Conservation (phyloP, 2,888 invertebrate genomes). For the Allygus modestus region DNA sequence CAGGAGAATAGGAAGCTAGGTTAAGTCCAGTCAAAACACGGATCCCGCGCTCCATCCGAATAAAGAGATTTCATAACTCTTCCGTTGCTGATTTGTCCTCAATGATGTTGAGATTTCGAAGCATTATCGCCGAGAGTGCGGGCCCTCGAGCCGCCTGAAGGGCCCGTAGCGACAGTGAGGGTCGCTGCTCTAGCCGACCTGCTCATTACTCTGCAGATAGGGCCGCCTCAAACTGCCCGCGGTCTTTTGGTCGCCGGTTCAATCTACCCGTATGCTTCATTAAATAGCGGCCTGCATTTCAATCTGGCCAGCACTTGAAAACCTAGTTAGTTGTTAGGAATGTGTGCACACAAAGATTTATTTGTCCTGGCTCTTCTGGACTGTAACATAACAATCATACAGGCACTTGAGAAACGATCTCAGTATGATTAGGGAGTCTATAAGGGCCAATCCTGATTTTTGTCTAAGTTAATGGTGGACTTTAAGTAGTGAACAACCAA, state of each 20-base stretch:
- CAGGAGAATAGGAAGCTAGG: no score
- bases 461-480: no score
- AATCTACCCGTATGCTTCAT: slow-evolving; percentile 29
- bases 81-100: no score
- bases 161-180: neutral
- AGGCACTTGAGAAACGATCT: neutral
- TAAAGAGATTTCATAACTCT: no score
- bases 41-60: no score
- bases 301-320: neutral
- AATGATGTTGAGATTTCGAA: no score
- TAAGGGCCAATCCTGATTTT: no score
- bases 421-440: neutral
- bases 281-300: slow-evolving; percentile 31
- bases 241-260: neutral
- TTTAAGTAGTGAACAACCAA: no score
- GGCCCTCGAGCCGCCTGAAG: neutral
- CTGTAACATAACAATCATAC: neutral
- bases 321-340: neutral
- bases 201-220: slow-evolving; percentile 19
- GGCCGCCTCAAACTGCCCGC: no score
- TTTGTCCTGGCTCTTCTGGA: neutral
- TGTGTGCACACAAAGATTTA: neutral
- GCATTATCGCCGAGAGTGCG: neutral
- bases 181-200: neutral
- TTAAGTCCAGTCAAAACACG: no score